Evolutionary conservation across 2,797 vertebrate species (phyloP), one percentile per base, ranked within the genome.

Genomic region (Rhynchonycteris naso): DNA sequence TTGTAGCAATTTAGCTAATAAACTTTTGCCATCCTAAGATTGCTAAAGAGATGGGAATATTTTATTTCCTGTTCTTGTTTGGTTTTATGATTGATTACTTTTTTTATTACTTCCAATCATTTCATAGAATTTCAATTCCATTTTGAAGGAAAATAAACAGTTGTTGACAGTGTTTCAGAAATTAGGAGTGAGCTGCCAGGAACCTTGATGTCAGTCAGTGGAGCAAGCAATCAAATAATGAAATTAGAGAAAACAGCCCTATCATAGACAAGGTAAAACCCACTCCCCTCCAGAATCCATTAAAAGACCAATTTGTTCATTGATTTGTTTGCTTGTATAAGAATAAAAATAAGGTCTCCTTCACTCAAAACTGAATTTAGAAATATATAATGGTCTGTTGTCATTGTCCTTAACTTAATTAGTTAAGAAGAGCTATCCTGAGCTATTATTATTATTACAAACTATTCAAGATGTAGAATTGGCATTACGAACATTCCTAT

Each of bases 101-200:
- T 26, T 68, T 89, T 72, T 91, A 26, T 5, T 72, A 19, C 9
- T 97, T 92, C 81, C 47, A 7, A 15, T 95, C 13, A 0, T 95
- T 97, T 96, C 83, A 90, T 69, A 74, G 50, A 92, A 93, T 88
- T 95, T 96, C 90, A 92, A 63, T 96, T 91, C 95, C 54, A 56
- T 96, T 97, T 98, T 95, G 93, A 97, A 96, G 97, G 65, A 94
- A 90, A 97, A 97, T 66, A 97, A 97, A 97, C 86, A 95, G 71
- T 59, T 97, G 79, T 89, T 97, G 90, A 96, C 69, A 94, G 68
- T 91, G 82, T 80, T 98, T 97, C 95, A 94, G 94, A 97, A 97
- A 97, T 98, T 97, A 97, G 93, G 93, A 98, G 96, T 97, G 97
- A 97, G 88, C 86, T 96, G 93, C 94, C 78, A 91, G 68, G 81